These are phyloP conservation scores for Liopterus haemorrhoidalis DNA, from an alignment of 2,888 invertebrate species.

Conservation along the genomic window DNA sequence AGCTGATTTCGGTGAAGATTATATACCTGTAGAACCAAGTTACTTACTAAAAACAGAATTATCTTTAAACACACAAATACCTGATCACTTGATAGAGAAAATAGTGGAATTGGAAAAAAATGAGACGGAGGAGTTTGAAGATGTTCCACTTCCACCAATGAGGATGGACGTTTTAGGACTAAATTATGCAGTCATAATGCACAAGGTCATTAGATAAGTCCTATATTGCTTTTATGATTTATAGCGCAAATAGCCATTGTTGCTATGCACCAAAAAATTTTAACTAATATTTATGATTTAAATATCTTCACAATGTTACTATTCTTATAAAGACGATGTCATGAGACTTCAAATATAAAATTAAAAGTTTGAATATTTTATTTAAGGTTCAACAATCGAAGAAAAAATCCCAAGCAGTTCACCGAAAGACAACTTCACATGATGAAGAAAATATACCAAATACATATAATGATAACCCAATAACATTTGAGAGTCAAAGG, in stretches of 20 bases:
- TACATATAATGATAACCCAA: constrained; percentile 34
- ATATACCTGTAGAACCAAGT: constrained; percentile 47
- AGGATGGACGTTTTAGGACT: constrained; percentile 65
- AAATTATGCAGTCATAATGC: constrained; percentile 61
- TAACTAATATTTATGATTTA: too few species aligned
- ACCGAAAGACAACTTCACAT: constrained; percentile 30
- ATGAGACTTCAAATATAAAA: too few species aligned
- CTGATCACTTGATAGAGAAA: constrained; percentile 22
- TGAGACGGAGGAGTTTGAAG: constrained; percentile 29
- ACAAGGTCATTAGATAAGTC: constrained; percentile 35
- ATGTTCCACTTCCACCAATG: constrained; percentile 54
- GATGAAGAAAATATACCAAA: constrained; percentile 21
- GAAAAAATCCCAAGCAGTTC: constrained; percentile 38
- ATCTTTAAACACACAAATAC: constrained; percentile 41
- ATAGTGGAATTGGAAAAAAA: constrained; percentile 35
- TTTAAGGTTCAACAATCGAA: constrained; percentile 39
- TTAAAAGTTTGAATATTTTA: constrained; percentile 14
- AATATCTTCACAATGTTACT: too few species aligned
- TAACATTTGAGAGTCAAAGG: constrained; percentile 35
- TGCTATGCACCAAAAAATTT: too few species aligned
- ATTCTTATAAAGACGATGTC: too few species aligned
- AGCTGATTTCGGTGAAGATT: constrained; percentile 67
- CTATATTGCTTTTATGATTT: too few species aligned
- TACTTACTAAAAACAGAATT: constrained; percentile 40
- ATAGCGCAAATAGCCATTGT: too few species aligned